Conservation (phyloP, 2,113 vertebrate species). For the Ochotona curzoniae region DNA sequence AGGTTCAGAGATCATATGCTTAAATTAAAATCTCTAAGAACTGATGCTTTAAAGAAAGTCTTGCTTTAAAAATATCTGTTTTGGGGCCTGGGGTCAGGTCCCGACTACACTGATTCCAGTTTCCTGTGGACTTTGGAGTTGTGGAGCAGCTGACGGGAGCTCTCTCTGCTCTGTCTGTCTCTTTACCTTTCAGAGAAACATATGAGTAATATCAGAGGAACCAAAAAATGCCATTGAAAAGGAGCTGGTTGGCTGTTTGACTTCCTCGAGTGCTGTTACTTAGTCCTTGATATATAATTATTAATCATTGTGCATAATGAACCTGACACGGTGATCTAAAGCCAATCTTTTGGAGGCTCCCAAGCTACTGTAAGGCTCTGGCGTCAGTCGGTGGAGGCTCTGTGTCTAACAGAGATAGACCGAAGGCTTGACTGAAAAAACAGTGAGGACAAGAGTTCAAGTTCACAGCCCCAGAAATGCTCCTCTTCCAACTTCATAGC, state of each 20-base stretch:
- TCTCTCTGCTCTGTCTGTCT: too few relatives aligned
- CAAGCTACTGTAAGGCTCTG: neutral
- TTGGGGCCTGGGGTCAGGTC: neutral
- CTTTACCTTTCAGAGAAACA: too few relatives aligned
- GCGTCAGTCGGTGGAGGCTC: neutral
- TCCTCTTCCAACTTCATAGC: neutral
- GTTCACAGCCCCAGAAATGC: neutral
- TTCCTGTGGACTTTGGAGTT: too few relatives aligned
- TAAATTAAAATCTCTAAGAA: conserved; percentile 24
- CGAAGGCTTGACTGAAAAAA: conserved; percentile 37
- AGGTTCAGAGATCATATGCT: neutral
- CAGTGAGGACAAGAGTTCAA: conserved; percentile 21
- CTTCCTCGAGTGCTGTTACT: neutral
- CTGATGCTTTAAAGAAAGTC: neutral
- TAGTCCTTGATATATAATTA: neutral
- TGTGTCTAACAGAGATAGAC: neutral
- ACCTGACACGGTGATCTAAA: neutral
- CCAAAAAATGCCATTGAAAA: neutral
- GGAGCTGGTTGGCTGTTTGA: neutral
- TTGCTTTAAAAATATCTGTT: conserved; percentile 28
- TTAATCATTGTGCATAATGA: conserved; percentile 33
- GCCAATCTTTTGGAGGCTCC: conserved; percentile 10
- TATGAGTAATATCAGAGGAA: too few relatives aligned
- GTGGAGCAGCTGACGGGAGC: too few relatives aligned
- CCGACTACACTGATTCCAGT: too few relatives aligned